Evolutionary conservation across 2,888 invertebrate species (phyloP).

Genomic region (Caenorhabditis parvicauda): DNA sequence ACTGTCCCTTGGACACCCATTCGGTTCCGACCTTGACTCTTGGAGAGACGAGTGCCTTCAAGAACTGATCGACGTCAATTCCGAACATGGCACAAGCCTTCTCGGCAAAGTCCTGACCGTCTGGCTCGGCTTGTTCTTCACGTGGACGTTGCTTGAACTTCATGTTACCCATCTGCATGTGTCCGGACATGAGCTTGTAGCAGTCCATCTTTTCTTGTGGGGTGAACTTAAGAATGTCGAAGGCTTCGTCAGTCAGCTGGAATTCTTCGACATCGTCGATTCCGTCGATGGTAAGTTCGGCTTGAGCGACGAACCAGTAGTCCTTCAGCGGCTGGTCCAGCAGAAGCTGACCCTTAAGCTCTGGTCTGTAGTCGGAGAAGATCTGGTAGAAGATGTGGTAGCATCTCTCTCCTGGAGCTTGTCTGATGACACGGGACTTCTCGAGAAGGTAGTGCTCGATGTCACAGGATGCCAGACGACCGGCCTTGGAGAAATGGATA

Average conservation of each 20-base stretch:
- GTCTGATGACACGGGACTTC: conserved; percentile 99
- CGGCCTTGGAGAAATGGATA: conserved; percentile 98
- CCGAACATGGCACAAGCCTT: conserved; percentile 52
- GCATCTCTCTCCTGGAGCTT: conserved; percentile 94
- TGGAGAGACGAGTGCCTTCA: conserved; percentile 66
- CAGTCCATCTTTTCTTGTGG: conserved; percentile 93
- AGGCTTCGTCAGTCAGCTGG: conserved; percentile 73
- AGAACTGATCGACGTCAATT: conserved; percentile 49
- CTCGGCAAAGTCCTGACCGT: conserved; percentile 69
- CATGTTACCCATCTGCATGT: conserved; percentile 99
- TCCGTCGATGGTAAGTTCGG: conserved; percentile 85
- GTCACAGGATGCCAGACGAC: conserved; percentile 99
- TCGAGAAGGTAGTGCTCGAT: conserved; percentile 99
- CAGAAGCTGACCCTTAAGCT: conserved; percentile 45
- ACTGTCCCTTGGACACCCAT: conserved; percentile 67
- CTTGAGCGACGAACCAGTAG: conserved; percentile 81
- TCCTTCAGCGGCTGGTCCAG: conserved; percentile 52
- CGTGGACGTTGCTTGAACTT: conserved; percentile 99
- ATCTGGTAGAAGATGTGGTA: conserved; percentile 99
- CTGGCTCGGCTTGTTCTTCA: conserved; percentile 94
- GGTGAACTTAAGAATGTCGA: conserved; percentile 97
- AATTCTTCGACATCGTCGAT: conserved; percentile 90
- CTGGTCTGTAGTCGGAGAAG: conserved; percentile 57
- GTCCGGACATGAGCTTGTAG: conserved; percentile 94
- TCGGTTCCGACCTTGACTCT: conserved; percentile 67